Percentiles rank a stretch among this genome's conserved stretches.
Conservation (phyloP, 2,797 vertebrate species). For the Leptatherina wallacei region DNA sequence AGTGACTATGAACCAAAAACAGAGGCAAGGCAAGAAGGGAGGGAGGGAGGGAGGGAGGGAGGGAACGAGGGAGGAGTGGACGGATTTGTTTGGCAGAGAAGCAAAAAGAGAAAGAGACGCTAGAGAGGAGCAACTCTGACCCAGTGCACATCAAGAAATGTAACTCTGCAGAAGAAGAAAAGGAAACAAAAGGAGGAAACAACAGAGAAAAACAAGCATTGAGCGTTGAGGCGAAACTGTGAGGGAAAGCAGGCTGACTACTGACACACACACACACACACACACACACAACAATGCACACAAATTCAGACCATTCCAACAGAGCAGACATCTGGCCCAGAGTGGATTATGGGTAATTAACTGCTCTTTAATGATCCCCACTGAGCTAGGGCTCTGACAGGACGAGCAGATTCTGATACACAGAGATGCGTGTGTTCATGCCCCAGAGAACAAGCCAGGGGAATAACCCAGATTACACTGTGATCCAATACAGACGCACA, state of each 20-base stretch:
- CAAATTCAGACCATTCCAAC: conserved; percentile 38
- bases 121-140: conserved; percentile 2
- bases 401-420: conserved; percentile 34
- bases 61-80: conserved; percentile 22
- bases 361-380: conserved; percentile 72
- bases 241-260: conserved; percentile 3
- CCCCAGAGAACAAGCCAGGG: conserved; percentile 32
- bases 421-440: conserved; percentile 17
- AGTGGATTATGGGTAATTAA: conserved; percentile 82
- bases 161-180: background rate
- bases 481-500: conserved; percentile 31
- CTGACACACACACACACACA: background rate
- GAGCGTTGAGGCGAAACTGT: background rate
- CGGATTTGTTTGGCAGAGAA: conserved; percentile 37
- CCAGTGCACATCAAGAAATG: background rate
- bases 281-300: background rate
- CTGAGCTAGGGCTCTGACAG: conserved; percentile 37
- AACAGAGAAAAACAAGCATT: background rate
- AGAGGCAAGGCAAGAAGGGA: conserved; percentile 9
- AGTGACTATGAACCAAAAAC: conserved; percentile 32
- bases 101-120: conserved; percentile 14
- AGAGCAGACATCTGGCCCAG: conserved; percentile 75
- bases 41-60: background rate
- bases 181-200: background rate
- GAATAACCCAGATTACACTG: conserved; percentile 56